phyloP scores from a whole-genome alignment of 2,113 vertebrate genomes.

The Phylloscopus trochiloides region DNA sequence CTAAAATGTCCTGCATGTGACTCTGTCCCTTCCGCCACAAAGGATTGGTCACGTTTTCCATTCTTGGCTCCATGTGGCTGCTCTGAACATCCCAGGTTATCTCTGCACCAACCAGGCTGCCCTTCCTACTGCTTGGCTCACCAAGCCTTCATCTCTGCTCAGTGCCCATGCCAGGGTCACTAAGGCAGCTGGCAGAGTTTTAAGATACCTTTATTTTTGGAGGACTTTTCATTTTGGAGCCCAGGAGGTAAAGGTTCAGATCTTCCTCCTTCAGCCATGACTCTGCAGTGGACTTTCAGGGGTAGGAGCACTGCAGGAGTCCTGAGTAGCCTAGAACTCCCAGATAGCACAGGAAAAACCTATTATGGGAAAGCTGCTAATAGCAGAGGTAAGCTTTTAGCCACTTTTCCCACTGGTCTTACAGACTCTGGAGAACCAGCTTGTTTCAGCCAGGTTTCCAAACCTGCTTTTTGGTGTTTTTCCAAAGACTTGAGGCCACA shows the following conservation, averaged over 20 bases:
- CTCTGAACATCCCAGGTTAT: neutral
- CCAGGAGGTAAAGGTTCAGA: neutral
- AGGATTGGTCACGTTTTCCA: neutral
- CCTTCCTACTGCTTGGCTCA: neutral
- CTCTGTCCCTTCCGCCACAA: neutral
- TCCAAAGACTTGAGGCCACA: neutral
- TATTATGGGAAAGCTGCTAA: neutral
- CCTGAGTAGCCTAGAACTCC: neutral
- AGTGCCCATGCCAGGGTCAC: rapidly evolving
- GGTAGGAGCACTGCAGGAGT: neutral
- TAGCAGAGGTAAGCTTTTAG: neutral
- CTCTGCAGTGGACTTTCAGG: neutral
- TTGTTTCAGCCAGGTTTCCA: neutral
- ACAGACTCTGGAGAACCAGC: neutral
- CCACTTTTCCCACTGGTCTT: neutral
- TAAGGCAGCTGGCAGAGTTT: neutral
- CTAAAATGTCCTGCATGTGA: neutral
- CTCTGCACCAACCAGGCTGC: neutral
- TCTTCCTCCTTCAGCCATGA: neutral
- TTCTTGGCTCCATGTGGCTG: neutral
- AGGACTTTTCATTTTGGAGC: neutral
- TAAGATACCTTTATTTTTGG: neutral
- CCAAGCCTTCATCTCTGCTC: neutral
- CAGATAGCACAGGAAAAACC: neutral
- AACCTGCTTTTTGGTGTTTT: neutral